Evolutionary conservation across 1,140 invertebrate genomes (phyloP), one percentile per base, ranked within the genome.

Genomic region (Drosophila eugracilis): DNA sequence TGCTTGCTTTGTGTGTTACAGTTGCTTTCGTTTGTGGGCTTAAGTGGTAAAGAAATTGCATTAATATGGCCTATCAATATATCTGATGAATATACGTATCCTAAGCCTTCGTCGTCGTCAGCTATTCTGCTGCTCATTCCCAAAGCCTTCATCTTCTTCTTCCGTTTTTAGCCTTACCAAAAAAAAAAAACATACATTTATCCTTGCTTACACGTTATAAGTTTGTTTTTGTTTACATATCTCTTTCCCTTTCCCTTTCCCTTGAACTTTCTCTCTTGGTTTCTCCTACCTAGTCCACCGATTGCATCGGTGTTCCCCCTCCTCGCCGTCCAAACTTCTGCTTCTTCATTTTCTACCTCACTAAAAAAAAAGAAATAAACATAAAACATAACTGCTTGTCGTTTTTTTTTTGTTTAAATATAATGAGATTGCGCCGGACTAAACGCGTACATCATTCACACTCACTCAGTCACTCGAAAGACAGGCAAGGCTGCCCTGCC

Each of bases 31-130:
- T 65, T 69, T 72, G 78, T 69, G 24, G 47, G 42, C 79, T 84
- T 84, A 84, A 15, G 41, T 72, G 48, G 60, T 84, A 85, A 45
- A 53, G 60, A 47, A 85, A 85, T 80, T 80, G 80, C 83, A 88
- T 83, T 75, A 86, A 86, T 86, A 86, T 86, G 83, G 83, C 83
- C 83, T 86, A 81, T 86, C 79, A 83, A 81, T 86, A 60, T 73
- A 62, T 84, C 78, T 79, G 50, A 45, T 39, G 42, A 63, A 69
- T 78, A 53, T 63, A 34, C 50, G 44, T 42, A 63, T 37, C 30
- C 60, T 48, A 62, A 45, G 22, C 55, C 55, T 15, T 39, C 9
- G 7, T 3, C 22, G 7, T 3, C 22, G 1, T n/a, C 0, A 48
- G 30, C 49, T 28, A 26, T 17, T 22, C 28, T 47, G 5, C 28